Base-by-base conservation (phyloP, 1,140 invertebrate species). In the Schmidtea mediterranea region DNA sequence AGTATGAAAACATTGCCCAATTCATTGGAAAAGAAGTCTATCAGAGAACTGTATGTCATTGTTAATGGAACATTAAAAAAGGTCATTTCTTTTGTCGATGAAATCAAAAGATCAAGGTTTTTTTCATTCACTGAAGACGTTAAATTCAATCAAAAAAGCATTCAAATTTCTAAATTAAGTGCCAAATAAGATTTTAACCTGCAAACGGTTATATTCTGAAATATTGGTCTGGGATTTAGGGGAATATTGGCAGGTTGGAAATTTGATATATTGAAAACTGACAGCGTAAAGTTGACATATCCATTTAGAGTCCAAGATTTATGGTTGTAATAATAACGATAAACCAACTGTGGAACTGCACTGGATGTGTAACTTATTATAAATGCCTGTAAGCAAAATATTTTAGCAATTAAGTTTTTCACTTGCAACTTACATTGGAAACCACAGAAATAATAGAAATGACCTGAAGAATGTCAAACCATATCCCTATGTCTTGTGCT, bases 231-330 rank as follows among this genome's bases (percentile, higher is more conserved):
- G 10, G 71, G 70, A 43, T 61, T 57, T 15, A 46, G 48, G 12
- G 60, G 59, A 8, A 57, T 46, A 45, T 57, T 60, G 40, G 54
- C 3, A 1, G 48, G 18, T 49, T 58, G 52, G 52, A 84, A 76
- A 58, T 84, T 74, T 1, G 63, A 66, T 0, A 76, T 75, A 58
- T 79, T 71, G 60, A 87, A 90, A 53, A 74, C 71, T 0, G 84
- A 77, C 37, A 90, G 64, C 38, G 79, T 79, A 59, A 77, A 74
- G 49, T 84, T 74, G 5, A 89, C 68, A 65, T 83, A 92, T 13
- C 79, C 78, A 12, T 74, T 56, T 40, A 86, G 58, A 13, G 68
- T 71, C 16, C 74, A 63, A 60, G 77, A 63, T 16, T 66, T 52
- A 41, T 74, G 69, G 2, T 65, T 62, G 36, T 73, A 64, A 51